These are phyloP conservation scores for Oenanthe oenanthe DNA, from an alignment of 2,113 vertebrate genomes.

Conservation along the genomic window DNA sequence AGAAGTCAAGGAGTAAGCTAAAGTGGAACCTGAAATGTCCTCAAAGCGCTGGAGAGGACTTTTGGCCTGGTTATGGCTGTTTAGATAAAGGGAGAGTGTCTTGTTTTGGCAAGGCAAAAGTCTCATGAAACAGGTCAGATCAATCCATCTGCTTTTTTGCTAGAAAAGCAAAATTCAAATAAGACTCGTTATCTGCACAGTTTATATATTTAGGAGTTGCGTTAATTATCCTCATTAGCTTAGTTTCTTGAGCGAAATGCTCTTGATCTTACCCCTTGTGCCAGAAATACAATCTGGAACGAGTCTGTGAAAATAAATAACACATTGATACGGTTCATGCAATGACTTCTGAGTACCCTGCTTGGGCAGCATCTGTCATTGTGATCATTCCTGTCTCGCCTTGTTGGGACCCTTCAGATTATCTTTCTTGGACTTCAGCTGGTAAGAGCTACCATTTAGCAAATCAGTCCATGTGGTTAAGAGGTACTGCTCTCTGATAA, in stretches of 20 bases:
- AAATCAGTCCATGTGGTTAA: background rate
- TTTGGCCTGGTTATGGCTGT: background rate
- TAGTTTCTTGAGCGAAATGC: slow-evolving; percentile 34
- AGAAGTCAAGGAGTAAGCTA: background rate
- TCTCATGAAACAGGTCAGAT: slow-evolving; percentile 5
- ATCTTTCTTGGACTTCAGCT: background rate
- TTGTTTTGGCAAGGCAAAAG: background rate
- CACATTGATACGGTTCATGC: background rate
- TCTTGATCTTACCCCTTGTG: slow-evolving; percentile 49
- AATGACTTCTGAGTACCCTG: background rate
- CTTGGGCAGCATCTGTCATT: background rate
- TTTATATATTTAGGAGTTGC: slow-evolving; percentile 44
- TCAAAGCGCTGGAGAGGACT: background rate
- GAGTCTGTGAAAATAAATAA: slow-evolving; percentile 41
- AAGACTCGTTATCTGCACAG: background rate
- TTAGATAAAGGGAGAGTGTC: background rate
- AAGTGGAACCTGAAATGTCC: background rate
- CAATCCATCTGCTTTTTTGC: slow-evolving; percentile 6
- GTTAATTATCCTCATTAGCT: slow-evolving; percentile 60
- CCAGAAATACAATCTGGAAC: slow-evolving; percentile 41
- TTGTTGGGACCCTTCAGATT: background rate
- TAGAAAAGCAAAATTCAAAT: slow-evolving; percentile 22
- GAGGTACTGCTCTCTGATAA: background rate
- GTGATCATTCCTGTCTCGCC: background rate
- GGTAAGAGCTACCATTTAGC: background rate